Percentiles rank a stretch among this genome's conserved stretches.
Evolutionary conservation across 2,113 vertebrate species (phyloP).

Genomic region (Sapajus apella): DNA sequence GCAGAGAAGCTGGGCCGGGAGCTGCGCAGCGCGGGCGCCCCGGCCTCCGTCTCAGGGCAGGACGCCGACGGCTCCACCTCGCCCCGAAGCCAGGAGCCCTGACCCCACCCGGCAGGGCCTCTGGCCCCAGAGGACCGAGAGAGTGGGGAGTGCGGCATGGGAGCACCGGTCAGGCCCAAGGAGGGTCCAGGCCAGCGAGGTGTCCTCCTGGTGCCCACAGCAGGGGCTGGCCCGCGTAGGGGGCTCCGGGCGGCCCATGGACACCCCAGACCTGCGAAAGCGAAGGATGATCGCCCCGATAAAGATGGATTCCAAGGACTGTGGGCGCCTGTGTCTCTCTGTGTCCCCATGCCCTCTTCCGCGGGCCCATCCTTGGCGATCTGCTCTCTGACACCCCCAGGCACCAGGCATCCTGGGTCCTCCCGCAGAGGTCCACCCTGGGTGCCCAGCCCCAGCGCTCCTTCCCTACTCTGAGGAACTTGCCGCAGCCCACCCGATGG

Average conservation of each 20-base stretch:
- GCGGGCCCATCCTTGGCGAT: too few relatives aligned
- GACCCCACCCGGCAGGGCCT: background rate
- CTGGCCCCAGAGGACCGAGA: background rate
- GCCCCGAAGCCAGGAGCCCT: slow-evolving; percentile 60
- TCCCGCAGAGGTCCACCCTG: too few relatives aligned
- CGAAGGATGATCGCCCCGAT: background rate
- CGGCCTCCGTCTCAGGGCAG: background rate
- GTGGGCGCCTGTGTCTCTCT: background rate
- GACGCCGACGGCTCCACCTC: background rate
- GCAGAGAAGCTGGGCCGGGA: slow-evolving; percentile 85
- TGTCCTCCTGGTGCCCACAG: background rate
- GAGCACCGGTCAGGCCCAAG: background rate
- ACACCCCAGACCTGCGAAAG: background rate
- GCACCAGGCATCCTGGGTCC: background rate
- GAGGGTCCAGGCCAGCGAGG: background rate
- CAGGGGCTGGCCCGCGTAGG: background rate
- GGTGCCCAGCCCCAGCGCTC: background rate
- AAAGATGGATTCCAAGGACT: slow-evolving; percentile 49
- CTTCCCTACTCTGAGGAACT: background rate
- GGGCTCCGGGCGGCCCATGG: background rate
- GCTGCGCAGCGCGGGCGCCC: background rate
- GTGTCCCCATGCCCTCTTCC: background rate
- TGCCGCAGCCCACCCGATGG: background rate
- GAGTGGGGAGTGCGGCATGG: background rate
- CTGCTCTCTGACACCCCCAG: background rate